These are phyloP conservation scores for Ardeotis arabs DNA, from an alignment of 2,113 vertebrate species.

Conservation along the genomic window DNA sequence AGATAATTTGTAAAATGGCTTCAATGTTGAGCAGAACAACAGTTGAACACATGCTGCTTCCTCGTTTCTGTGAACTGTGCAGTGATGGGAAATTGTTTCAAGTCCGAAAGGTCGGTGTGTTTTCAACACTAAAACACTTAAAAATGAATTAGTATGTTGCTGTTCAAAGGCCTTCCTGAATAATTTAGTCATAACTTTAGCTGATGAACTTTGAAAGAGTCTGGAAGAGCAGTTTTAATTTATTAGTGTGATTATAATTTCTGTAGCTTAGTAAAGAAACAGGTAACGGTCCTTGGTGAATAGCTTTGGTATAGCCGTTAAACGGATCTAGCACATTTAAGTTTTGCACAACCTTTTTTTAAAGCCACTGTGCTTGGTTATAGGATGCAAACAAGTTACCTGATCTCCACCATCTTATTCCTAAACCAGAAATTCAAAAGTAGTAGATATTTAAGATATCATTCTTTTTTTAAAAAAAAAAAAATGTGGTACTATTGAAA, in stretches of 20 bases:
- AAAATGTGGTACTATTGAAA: background rate
- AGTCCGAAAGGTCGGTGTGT: slow-evolving; percentile 84
- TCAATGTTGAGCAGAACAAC: slow-evolving; percentile 84
- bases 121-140: background rate
- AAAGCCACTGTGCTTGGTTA: background rate
- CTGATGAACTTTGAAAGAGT: background rate
- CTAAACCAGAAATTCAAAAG: background rate
- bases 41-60: slow-evolving; percentile 83
- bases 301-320: background rate
- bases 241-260: background rate
- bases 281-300: background rate
- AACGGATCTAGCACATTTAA: background rate
- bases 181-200: background rate
- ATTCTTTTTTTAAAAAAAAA: background rate
- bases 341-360: background rate
- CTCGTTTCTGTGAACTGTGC: slow-evolving; percentile 89
- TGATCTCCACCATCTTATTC: background rate
- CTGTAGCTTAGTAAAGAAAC: background rate
- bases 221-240: background rate
- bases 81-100: slow-evolving; percentile 86
- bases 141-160: background rate
- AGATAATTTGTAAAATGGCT: slow-evolving; percentile 91
- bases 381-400: background rate
- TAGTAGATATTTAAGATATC: background rate
- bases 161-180: background rate